Conservation (phyloP, 2,888 invertebrate species). For the Podotricha telesiphe region DNA sequence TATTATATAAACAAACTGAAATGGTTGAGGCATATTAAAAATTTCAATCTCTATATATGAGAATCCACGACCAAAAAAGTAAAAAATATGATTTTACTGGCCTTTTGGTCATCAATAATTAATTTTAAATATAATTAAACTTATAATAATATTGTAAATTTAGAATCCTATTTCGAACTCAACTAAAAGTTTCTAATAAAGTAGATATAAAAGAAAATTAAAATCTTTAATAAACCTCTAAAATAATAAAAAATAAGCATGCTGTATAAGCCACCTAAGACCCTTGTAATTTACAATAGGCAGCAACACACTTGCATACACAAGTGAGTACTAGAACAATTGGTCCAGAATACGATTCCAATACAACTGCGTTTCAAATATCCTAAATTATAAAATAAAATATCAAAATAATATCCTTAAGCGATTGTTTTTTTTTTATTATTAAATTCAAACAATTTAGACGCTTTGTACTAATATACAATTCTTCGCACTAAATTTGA, state of each 20-base stretch:
- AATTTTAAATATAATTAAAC: no score
- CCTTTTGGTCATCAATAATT: no score
- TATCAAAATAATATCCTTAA: constrained; percentile 74
- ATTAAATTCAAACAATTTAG: constrained; percentile 44
- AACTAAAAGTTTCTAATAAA: no score
- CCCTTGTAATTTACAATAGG: constrained; percentile 53
- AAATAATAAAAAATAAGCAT: not conserved
- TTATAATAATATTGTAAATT: no score
- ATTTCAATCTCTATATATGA: not conserved
- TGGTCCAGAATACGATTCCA: constrained; percentile 60
- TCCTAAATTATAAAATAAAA: constrained; percentile 53
- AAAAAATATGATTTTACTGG: not conserved
- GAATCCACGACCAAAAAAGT: not conserved
- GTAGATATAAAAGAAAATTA: not conserved
- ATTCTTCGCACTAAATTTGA: constrained; percentile 61
- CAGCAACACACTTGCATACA: constrained; percentile 60
- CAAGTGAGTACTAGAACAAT: constrained; percentile 54
- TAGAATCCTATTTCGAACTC: no score
- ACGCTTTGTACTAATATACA: constrained; percentile 80
- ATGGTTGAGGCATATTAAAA: not conserved
- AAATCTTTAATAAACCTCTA: not conserved
- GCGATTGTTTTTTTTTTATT: constrained; percentile 39
- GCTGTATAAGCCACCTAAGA: constrained; percentile 19
- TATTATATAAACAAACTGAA: constrained; percentile 6
- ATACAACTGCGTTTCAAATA: constrained; percentile 47